Evolutionary conservation across 1,140 invertebrate genomes (phyloP), one percentile per base, ranked within the genome.

Genomic region (Helicorthomorpha holstii): DNA sequence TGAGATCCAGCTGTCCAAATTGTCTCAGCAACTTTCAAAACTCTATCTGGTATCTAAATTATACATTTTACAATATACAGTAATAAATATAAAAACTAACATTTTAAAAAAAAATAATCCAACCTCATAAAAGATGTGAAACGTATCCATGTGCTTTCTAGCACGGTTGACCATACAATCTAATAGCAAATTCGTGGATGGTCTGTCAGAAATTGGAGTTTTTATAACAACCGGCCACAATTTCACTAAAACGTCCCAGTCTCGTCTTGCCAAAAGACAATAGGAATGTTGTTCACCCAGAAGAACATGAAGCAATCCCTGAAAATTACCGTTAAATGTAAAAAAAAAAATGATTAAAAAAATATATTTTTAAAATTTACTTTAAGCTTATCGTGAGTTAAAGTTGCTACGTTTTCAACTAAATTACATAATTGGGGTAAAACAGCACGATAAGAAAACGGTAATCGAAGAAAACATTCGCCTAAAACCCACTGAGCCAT

Each of bases 251-350:
- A 80, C 70, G 1, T 77, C 69, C 86, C 87, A 94, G 64, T 87
- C 78, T 51, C 79, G 76, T 59, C 79, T 77, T 4, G 77, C 73
- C 1, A 82, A 64, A 7, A 89, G 64, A 1, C 78, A 76, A 0
- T 69, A 68, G 24, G 66, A 34, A 16, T 34, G 65, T 59, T 78
- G 78, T 0, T 75, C 74, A 2, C 80, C 80, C 19, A 82, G 62
- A 22, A 94, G 65, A 23, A 90, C 71, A 65, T 83, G 85, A 19
- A 94, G 64, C 7, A 78, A 75, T 27, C 88, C 88, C 78, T 80
- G 51, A 51, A 60, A 53, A 46, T 45, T 29, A 51, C 47, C 57
- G 23, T 22, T 46, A 21, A 27, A 51, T 47, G 24, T 48, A 44
- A 41, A 57, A 57, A 52, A 55, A 56, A 41, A 42, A 52, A 26